Evolutionary conservation across 2,797 vertebrate genomes (phyloP).

Genomic region (Hemitrygon akajei): DNA sequence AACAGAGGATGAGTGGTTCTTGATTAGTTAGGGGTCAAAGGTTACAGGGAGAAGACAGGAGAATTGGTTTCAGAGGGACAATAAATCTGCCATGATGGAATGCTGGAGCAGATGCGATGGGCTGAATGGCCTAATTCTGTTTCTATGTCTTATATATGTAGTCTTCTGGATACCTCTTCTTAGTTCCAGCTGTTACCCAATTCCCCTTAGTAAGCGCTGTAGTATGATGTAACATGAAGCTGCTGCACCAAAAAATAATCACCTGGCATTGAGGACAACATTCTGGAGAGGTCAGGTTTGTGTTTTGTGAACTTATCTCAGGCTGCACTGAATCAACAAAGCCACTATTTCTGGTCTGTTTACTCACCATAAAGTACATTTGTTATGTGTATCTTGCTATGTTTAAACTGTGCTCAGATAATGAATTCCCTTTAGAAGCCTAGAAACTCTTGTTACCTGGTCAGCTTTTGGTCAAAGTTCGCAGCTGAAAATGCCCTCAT

Average conservation of each 20-base stretch:
- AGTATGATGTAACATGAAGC: neutral
- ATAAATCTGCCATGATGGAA: too few relatives aligned
- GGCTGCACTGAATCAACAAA: neutral
- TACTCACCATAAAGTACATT: neutral
- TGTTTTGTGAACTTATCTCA: constrained; percentile 6
- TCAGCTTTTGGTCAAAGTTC: neutral
- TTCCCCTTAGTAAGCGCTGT: neutral
- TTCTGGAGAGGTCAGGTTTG: neutral
- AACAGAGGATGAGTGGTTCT: too few relatives aligned
- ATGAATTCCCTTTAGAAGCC: neutral
- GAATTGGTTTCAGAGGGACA: too few relatives aligned
- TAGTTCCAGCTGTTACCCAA: neutral
- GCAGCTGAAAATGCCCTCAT: neutral
- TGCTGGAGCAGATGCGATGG: too few relatives aligned
- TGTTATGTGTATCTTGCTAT: constrained; percentile 15
- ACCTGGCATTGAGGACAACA: neutral
- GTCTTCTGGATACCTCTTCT: neutral
- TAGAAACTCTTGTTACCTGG: neutral
- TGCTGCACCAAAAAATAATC: neutral
- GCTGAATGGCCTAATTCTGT: too few relatives aligned
- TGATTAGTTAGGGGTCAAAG: too few relatives aligned
- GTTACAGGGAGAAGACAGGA: too few relatives aligned
- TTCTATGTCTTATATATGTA: too few relatives aligned
- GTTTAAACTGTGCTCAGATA: constrained; percentile 31
- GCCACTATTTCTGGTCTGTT: constrained; percentile 29